Evolutionary conservation across 37 sponge, comb jelly and placozoan species (phyloP).

Genomic region (Oopsacas minuta): DNA sequence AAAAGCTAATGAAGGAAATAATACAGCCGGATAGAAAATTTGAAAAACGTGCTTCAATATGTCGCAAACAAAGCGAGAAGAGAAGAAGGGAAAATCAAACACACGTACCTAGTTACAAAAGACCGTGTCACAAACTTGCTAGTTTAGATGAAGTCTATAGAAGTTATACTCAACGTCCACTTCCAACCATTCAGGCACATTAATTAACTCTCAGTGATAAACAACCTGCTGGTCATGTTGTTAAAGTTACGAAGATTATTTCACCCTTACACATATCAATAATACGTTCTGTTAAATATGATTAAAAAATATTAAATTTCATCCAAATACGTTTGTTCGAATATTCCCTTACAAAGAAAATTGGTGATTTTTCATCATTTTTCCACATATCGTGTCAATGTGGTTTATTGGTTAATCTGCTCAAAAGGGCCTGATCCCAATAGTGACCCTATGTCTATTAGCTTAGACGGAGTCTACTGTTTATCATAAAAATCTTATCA

Average conservation of each 20-base stretch:
- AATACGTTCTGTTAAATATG: too few relatives aligned
- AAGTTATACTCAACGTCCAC: background rate
- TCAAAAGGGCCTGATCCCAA: too few relatives aligned
- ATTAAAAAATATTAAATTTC: too few relatives aligned
- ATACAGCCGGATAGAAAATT: background rate
- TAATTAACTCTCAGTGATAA: background rate
- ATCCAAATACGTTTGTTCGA: too few relatives aligned
- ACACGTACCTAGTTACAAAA: background rate
- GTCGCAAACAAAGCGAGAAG: constrained; percentile 3
- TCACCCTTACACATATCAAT: background rate
- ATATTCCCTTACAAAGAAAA: too few relatives aligned
- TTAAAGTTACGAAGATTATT: background rate
- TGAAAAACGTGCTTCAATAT: background rate
- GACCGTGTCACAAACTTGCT: background rate
- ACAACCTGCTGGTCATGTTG: background rate
- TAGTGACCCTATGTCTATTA: too few relatives aligned
- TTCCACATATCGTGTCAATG: too few relatives aligned
- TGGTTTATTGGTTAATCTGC: too few relatives aligned
- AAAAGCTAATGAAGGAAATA: constrained; percentile 1
- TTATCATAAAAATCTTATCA: too few relatives aligned
- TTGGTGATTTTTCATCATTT: too few relatives aligned
- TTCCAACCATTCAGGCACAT: background rate
- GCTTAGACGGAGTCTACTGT: too few relatives aligned
- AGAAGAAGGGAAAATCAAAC: background rate
- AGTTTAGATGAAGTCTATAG: background rate